phyloP scores from a whole-genome alignment of 2,797 vertebrate genomes.

The Protosalanx chinensis region DNA sequence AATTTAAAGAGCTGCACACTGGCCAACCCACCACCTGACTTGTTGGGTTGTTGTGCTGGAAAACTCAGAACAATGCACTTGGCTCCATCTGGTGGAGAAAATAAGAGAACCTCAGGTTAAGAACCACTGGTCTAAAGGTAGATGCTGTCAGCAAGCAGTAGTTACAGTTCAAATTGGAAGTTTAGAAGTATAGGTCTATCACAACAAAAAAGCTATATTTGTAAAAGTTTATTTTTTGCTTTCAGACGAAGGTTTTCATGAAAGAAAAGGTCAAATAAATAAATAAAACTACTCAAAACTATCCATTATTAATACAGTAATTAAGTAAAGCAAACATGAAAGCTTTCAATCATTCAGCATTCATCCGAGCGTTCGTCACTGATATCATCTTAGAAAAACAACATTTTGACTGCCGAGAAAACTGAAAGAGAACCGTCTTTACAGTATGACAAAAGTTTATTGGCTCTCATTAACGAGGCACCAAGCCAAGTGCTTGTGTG shows the following conservation, averaged over 20 bases:
- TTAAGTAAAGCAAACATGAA: constrained; percentile 40
- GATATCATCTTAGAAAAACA: constrained; percentile 8
- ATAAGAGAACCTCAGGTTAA: not conserved
- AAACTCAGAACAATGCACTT: not conserved
- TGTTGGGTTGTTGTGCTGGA: not conserved
- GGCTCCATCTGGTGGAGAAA: not conserved
- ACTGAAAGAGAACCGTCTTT: not conserved
- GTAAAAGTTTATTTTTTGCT: constrained; percentile 48
- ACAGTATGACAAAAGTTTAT: not conserved
- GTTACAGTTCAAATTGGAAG: not conserved
- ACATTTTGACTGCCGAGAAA: not conserved
- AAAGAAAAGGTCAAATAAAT: constrained; percentile 68
- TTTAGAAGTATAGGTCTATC: constrained; percentile 10
- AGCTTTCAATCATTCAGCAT: constrained; percentile 37
- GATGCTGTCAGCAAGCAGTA: not conserved
- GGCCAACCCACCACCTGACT: not conserved
- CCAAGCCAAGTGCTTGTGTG: constrained; percentile 49
- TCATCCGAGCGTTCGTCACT: constrained; percentile 16
- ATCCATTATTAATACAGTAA: constrained; percentile 55
- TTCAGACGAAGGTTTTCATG: constrained; percentile 53
- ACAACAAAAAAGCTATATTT: constrained; percentile 5
- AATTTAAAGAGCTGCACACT: not conserved
- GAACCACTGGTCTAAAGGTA: not conserved
- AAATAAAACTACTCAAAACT: constrained; percentile 55
- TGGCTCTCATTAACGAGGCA: constrained; percentile 14